phyloP scores from a whole-genome alignment of 2,113 vertebrate genomes.

The Gila orcuttii region DNA sequence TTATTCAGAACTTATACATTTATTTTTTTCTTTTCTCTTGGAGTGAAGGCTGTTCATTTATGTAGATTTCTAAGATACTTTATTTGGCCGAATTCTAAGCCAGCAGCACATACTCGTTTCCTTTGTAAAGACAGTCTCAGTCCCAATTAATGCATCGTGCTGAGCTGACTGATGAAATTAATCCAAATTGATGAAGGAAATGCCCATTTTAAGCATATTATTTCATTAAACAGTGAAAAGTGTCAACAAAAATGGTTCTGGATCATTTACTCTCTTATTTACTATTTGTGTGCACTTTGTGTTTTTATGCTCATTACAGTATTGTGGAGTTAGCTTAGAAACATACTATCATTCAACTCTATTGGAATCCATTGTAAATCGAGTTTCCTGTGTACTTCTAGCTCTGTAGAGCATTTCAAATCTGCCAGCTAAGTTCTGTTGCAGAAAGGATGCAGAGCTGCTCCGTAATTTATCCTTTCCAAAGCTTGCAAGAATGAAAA shows the following conservation, averaged over 20 bases:
- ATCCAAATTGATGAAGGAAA: not conserved
- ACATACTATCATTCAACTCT: not conserved
- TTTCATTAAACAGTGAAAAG: not conserved
- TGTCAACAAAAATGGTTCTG: not conserved
- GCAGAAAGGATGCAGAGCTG: not conserved
- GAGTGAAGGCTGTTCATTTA: not conserved
- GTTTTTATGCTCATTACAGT: not conserved
- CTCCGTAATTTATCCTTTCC: conserved; percentile 68
- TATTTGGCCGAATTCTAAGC: not conserved
- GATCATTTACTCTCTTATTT: not conserved
- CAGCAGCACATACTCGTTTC: not conserved
- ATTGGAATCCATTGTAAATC: not conserved
- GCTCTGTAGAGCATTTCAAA: not conserved
- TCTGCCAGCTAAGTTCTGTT: not conserved
- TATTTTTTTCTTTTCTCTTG: not conserved
- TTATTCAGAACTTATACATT: not conserved
- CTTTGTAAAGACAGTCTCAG: not conserved
- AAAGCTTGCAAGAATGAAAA: conserved; percentile 72
- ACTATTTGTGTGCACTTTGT: not conserved
- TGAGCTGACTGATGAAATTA: not conserved
- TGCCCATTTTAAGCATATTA: not conserved
- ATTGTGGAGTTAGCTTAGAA: not conserved
- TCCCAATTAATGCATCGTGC: not conserved
- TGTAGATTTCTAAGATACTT: not conserved
- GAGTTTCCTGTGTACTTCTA: not conserved